These are phyloP conservation scores for Cheilinus undulatus DNA, from an alignment of 2,113 vertebrate genomes.

Conservation along the genomic window DNA sequence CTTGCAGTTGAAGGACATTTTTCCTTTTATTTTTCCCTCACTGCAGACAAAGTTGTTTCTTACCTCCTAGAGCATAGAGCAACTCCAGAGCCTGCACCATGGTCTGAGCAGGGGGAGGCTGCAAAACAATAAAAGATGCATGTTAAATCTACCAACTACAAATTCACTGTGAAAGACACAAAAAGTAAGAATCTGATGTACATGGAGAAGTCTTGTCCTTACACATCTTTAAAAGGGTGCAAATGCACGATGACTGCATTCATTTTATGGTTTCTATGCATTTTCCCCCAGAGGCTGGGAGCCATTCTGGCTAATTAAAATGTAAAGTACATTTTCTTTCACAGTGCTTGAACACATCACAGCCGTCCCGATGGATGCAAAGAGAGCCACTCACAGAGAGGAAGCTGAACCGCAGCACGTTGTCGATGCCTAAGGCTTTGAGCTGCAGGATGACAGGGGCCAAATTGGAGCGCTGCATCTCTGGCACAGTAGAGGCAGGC, in stretches of 20 bases:
- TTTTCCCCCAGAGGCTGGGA: not conserved
- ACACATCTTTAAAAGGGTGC: conserved; percentile 31
- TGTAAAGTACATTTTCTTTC: conserved; percentile 50
- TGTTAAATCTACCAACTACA: conserved; percentile 6
- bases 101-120: conserved; percentile 98
- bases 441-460: conserved; percentile 97
- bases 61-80: conserved; percentile 97
- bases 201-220: not conserved
- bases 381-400: conserved; percentile 89
- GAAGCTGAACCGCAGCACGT: conserved; percentile 97
- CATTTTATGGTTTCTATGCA: conserved; percentile 25
- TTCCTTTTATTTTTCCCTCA: not conserved
- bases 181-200: conserved; percentile 1
- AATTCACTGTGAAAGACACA: conserved; percentile 1
- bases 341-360: conserved; percentile 27
- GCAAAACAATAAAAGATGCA: conserved; percentile 25
- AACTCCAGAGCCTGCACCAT: conserved; percentile 98
- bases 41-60: conserved; percentile 54
- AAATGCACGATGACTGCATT: conserved; percentile 17
- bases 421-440: conserved; percentile 97
- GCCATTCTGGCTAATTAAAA: conserved; percentile 57
- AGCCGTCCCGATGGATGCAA: conserved; percentile 23
- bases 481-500: conserved; percentile 90
- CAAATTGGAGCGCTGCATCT: conserved; percentile 98
- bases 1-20: conserved; percentile 16